Evolutionary conservation across 2,113 vertebrate genomes (phyloP).

Genomic region (Plestiodon gilberti): DNA sequence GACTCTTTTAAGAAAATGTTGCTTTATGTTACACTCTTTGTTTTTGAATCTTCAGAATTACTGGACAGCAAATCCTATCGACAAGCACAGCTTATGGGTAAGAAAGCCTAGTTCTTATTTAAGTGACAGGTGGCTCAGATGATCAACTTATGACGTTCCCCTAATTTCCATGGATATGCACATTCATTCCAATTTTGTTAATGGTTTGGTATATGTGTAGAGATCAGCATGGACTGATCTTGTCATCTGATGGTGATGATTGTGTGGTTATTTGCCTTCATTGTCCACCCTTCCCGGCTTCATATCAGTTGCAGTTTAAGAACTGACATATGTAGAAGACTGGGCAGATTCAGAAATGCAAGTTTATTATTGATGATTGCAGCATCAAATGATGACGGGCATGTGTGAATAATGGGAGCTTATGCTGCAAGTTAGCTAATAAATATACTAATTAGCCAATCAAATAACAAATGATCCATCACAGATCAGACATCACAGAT

Average conservation of each 20-base stretch:
- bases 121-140: background rate
- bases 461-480: background rate
- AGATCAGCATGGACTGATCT: background rate
- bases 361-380: background rate
- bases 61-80: constrained; percentile 80
- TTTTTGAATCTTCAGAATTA: constrained; percentile 70
- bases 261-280: background rate
- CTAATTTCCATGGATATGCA: background rate
- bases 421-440: too few relatives aligned
- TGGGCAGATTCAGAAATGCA: too few relatives aligned
- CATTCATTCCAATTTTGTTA: background rate
- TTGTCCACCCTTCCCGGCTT: background rate
- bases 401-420: background rate
- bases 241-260: background rate
- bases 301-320: too few relatives aligned
- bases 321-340: background rate
- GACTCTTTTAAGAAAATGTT: constrained; percentile 21
- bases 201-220: background rate
- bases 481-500: background rate
- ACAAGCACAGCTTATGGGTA: constrained; percentile 79
- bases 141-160: too few relatives aligned
- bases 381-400: background rate
- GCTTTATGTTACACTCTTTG: constrained; percentile 18
- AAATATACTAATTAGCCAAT: too few relatives aligned
- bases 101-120: constrained; percentile 39